Percentiles rank a stretch among this genome's conserved stretches.
Evolutionary conservation across 2,797 vertebrate genomes (phyloP).

Genomic region (Distichodus sexfasciatus): DNA sequence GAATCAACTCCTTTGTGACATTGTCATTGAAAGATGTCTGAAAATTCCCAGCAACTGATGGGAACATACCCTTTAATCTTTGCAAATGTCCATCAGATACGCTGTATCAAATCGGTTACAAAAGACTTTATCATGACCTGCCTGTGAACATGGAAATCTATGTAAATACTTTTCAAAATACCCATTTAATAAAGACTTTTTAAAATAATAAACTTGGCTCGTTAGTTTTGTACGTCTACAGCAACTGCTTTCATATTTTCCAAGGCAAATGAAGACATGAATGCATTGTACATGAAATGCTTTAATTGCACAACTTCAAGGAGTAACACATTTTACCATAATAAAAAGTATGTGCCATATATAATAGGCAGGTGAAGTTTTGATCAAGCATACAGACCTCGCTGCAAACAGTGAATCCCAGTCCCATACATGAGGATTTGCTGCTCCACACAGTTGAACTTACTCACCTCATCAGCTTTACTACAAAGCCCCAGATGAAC

Average conservation of each 20-base stretch:
- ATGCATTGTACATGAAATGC: background rate
- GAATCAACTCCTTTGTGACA: background rate
- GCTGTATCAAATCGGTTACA: slow-evolving; percentile 34
- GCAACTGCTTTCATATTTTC: background rate
- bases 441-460: too few species aligned
- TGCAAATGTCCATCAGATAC: slow-evolving; percentile 30
- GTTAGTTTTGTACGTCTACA: slow-evolving; percentile 2
- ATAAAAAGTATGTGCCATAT: slow-evolving; percentile 26
- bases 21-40: slow-evolving; percentile 16
- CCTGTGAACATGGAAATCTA: slow-evolving; percentile 64
- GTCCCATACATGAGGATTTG: background rate
- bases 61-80: slow-evolving; percentile 41
- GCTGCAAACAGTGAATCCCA: background rate
- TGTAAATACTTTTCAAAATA: slow-evolving; percentile 73
- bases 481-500: background rate
- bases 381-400: slow-evolving; percentile 19
- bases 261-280: background rate
- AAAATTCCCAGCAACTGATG: slow-evolving; percentile 11
- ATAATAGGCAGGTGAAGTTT: slow-evolving; percentile 38
- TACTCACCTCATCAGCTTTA: background rate
- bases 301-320: slow-evolving; percentile 20
- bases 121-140: slow-evolving; percentile 45
- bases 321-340: background rate
- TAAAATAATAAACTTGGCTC: slow-evolving; percentile 27
- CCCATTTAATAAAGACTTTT: slow-evolving; percentile 61